Percentiles rank a stretch among this genome's conserved stretches.
phyloP scores from a whole-genome alignment of 2,888 invertebrate genomes.

The Esperia sulphurella region DNA sequence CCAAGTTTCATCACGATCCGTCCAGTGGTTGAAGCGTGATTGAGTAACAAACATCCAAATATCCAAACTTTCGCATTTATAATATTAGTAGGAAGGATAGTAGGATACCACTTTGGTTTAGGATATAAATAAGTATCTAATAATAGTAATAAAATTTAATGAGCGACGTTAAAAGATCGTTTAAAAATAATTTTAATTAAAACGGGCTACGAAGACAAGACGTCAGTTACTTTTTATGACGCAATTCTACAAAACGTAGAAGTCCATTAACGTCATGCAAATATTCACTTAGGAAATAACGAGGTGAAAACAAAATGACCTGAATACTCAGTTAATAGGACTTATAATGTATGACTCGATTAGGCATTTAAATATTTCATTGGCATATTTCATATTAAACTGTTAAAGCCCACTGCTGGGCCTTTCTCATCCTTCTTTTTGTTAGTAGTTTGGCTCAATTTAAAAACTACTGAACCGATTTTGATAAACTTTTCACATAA shows the following conservation, averaged over 20 bases:
- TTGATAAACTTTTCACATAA: too few relatives aligned
- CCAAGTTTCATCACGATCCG: too few relatives aligned
- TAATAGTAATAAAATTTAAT: background rate
- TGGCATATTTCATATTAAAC: too few relatives aligned
- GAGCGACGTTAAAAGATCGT: background rate
- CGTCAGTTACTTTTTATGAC: conserved; percentile 51
- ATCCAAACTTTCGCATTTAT: too few relatives aligned
- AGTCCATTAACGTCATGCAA: conserved; percentile 61
- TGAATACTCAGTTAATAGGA: conserved; percentile 25
- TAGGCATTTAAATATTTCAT: background rate
- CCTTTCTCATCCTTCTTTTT: too few relatives aligned
- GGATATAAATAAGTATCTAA: conserved; percentile 9
- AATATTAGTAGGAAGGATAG: too few relatives aligned
- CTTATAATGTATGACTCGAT: background rate
- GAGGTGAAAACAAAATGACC: conserved; percentile 47
- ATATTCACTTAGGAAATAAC: conserved; percentile 61
- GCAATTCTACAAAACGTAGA: conserved; percentile 38
- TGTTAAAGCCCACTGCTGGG: too few relatives aligned
- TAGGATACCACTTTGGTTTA: too few relatives aligned
- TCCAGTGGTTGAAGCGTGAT: too few relatives aligned
- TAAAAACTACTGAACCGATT: too few relatives aligned
- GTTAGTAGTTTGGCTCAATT: too few relatives aligned
- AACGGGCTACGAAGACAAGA: conserved; percentile 37
- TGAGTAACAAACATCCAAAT: too few relatives aligned
- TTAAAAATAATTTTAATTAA: conserved; percentile 5